Evolutionary conservation across 2,113 vertebrate genomes (phyloP).

Genomic region (Gnathonemus echidnorhynchus): DNA sequence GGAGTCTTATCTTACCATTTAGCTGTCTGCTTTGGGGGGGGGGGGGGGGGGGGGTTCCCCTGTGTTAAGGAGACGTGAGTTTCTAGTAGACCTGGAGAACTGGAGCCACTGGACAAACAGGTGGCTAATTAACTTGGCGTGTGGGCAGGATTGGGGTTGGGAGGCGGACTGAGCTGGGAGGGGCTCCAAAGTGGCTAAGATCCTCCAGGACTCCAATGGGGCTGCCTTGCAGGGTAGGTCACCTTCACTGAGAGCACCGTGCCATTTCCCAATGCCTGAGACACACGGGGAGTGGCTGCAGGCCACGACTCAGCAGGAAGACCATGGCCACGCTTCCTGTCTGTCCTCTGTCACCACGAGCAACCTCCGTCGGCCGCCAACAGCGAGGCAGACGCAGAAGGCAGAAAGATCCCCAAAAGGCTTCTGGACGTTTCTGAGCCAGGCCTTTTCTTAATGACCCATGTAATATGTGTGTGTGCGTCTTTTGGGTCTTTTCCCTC

Average conservation of each 20-base stretch:
- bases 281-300: neutral
- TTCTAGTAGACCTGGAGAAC: neutral
- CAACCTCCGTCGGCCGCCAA: neutral
- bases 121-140: neutral
- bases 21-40: neutral
- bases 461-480: neutral
- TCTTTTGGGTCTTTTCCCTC: neutral
- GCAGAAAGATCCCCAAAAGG: neutral
- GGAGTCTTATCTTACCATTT: neutral
- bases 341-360: neutral
- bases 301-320: conserved; percentile 5
- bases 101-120: neutral
- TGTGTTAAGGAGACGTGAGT: neutral
- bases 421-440: neutral
- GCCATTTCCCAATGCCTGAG: neutral
- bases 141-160: neutral
- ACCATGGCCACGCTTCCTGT: neutral
- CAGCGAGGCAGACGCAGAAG: neutral
- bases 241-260: neutral
- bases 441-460: neutral
- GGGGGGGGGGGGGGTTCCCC: no score
- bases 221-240: neutral
- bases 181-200: neutral
- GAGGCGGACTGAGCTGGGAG: neutral
- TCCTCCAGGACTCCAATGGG: neutral